These are phyloP conservation scores for Anarhynchus alexandrinus DNA, from an alignment of 2,113 vertebrate species.

Conservation along the genomic window DNA sequence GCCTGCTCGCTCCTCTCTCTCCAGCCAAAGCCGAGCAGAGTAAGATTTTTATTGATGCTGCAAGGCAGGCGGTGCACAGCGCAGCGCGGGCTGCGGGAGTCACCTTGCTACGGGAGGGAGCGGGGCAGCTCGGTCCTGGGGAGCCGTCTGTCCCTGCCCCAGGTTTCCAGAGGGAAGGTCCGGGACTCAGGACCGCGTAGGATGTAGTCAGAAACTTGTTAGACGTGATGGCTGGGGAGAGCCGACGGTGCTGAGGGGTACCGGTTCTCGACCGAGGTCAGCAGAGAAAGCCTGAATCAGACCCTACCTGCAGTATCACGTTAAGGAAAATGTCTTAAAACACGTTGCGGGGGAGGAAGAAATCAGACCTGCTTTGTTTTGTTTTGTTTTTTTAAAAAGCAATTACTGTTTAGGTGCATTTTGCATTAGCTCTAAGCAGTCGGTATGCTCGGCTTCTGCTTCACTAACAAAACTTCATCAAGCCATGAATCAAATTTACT, in stretches of 20 bases:
- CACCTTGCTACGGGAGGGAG: not conserved
- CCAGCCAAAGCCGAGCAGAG: not conserved
- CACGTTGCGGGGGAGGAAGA: not conserved
- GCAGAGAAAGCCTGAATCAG: not conserved
- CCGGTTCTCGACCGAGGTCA: not conserved
- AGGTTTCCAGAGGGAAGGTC: not conserved
- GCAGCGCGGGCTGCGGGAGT: not conserved
- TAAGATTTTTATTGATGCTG: not conserved
- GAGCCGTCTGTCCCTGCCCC: not conserved
- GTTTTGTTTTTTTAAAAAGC: not conserved
- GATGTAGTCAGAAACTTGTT: not conserved
- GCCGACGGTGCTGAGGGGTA: accelerated
- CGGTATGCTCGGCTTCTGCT: not conserved
- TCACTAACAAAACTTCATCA: not conserved
- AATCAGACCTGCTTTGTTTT: not conserved
- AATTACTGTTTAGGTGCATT: not conserved
- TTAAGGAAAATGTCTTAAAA: not conserved
- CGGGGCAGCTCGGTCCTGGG: not conserved
- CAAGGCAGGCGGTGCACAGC: not conserved
- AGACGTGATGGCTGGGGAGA: accelerated
- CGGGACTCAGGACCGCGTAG: accelerated
- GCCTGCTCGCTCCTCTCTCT: not conserved
- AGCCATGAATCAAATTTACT: not conserved
- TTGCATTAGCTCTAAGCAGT: not conserved
- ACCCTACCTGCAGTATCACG: not conserved